These are phyloP conservation scores for Saccostrea echinata DNA, from an alignment of 1,140 invertebrate species.

Conservation along the genomic window DNA sequence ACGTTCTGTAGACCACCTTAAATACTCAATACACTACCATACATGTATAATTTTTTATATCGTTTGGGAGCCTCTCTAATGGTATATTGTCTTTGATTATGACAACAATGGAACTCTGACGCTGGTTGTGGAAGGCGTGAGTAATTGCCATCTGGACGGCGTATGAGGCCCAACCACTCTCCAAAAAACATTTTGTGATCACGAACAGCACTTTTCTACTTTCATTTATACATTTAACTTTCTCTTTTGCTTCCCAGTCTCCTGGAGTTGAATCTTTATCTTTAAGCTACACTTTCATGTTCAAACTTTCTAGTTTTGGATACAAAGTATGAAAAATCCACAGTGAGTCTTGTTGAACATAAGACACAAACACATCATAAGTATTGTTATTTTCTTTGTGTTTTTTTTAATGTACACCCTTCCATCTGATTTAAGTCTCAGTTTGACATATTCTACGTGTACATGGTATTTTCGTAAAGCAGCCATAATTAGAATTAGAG, in stretches of 20 bases:
- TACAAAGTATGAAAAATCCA: not conserved
- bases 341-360: not conserved
- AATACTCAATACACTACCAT: not conserved
- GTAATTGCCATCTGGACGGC: not conserved
- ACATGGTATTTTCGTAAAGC: not conserved
- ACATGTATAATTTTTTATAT: not conserved
- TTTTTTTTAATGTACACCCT: not conserved
- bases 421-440: not conserved
- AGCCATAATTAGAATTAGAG: not conserved
- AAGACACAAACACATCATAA: not conserved
- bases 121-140: not conserved
- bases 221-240: not conserved
- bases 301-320: not conserved
- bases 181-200: not conserved
- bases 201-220: not conserved
- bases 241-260: not conserved
- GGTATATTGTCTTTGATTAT: not conserved
- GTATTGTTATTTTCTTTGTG: not conserved
- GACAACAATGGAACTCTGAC: not conserved
- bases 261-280: constrained; percentile 5
- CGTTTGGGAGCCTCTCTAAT: not conserved
- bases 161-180: not conserved
- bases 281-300: not conserved
- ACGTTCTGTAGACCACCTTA: not conserved
- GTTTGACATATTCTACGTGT: not conserved